These are phyloP conservation scores for Myzus persicae DNA, from an alignment of 1,140 invertebrate species.

Conservation along the genomic window DNA sequence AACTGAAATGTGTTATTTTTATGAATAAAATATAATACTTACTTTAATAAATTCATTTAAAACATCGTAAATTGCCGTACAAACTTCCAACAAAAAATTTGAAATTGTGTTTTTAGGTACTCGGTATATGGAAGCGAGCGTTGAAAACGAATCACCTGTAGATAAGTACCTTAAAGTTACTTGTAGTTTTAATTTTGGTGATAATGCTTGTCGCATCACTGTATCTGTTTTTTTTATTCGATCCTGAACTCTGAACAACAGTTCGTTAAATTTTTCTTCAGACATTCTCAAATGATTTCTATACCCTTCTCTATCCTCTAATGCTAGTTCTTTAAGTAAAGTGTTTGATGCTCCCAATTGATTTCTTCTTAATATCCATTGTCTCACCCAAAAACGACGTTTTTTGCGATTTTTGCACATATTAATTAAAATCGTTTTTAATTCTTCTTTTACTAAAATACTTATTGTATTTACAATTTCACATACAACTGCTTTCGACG, in stretches of 20 bases:
- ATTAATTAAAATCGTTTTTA: conserved; percentile 26
- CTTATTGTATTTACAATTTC: conserved; percentile 16
- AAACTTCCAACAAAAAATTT: conserved; percentile 60
- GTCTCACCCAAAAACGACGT: not conserved
- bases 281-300: conserved; percentile 41
- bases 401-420: conserved; percentile 9
- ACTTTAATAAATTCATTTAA: conserved; percentile 1
- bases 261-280: not conserved
- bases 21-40: conserved; percentile 14
- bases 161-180: conserved; percentile 36
- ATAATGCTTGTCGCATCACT: conserved; percentile 30
- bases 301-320: conserved; percentile 23
- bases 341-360: conserved; percentile 31
- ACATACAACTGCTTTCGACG: conserved; percentile 13
- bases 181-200: conserved; percentile 31
- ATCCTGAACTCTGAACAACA: conserved; percentile 1
- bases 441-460: conserved; percentile 20
- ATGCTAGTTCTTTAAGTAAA: conserved; percentile 2
- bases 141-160: conserved; percentile 61
- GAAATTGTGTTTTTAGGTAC: conserved; percentile 62
- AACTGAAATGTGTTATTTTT: conserved; percentile 3
- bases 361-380: conserved; percentile 40
- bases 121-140: conserved; percentile 62
- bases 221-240: conserved; percentile 32
- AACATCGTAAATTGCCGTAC: conserved; percentile 4